A percentile compares a stretch with the other conserved stretches of the same genome.
phyloP scores from a whole-genome alignment of 2,113 vertebrate genomes.

The Gnathonemus echidnorhynchus region DNA sequence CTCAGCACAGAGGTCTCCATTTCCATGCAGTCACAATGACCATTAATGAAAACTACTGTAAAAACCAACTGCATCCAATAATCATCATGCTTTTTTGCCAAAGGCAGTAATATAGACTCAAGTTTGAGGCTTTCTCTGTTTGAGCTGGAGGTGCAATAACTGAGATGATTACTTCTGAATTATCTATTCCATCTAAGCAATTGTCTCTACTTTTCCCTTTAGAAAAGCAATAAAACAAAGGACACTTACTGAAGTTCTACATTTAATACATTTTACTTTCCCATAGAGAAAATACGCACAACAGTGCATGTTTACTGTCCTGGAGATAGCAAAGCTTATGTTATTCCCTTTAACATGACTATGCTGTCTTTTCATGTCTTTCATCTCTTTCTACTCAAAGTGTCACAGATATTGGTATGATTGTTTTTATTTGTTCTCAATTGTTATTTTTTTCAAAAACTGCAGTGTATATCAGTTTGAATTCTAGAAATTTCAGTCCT shows the following conservation, averaged over 20 bases:
- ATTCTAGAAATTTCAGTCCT: background rate
- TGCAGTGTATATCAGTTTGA: background rate
- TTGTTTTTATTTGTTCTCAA: background rate
- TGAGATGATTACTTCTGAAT: background rate
- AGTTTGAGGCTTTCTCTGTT: background rate
- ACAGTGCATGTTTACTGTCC: background rate
- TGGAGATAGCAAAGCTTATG: background rate
- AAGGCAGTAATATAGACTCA: background rate
- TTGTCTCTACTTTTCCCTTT: background rate
- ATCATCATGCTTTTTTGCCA: background rate
- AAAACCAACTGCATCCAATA: background rate
- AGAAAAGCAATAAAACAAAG: background rate
- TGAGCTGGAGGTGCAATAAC: background rate
- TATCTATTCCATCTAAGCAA: background rate
- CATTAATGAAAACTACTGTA: background rate
- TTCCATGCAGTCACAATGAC: background rate
- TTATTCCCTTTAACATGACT: background rate
- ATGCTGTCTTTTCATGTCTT: background rate
- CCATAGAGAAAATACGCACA: background rate
- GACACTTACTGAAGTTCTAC: background rate
- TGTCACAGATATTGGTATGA: background rate
- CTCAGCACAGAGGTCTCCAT: background rate
- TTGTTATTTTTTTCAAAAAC: background rate
- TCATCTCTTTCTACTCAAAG: background rate
- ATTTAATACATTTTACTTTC: background rate